Evolutionary conservation across 2,113 vertebrate genomes (phyloP).

Genomic region (Tachysurus fulvidraco): DNA sequence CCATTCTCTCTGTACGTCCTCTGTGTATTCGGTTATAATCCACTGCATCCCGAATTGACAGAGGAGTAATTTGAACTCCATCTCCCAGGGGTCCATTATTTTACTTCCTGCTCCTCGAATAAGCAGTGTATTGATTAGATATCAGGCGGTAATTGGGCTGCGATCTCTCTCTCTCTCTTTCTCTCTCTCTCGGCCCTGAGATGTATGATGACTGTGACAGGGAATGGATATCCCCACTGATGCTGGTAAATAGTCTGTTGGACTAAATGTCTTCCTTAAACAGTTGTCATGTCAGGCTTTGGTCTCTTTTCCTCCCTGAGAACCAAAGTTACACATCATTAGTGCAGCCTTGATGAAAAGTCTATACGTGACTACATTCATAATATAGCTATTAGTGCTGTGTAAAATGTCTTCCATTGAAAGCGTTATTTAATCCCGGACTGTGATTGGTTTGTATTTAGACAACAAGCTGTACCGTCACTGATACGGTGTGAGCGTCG

Average conservation of each 20-base stretch:
- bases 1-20: constrained; percentile 62
- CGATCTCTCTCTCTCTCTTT: constrained; percentile 92
- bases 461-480: neutral
- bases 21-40: constrained; percentile 81
- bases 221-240: constrained; percentile 84
- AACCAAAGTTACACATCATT: constrained; percentile 41
- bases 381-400: neutral
- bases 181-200: constrained; percentile 82
- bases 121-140: constrained; percentile 99
- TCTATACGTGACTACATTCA: neutral
- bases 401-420: neutral
- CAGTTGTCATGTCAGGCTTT: constrained; percentile 62
- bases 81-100: constrained; percentile 95
- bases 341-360: neutral
- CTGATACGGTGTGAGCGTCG: neutral
- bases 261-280: constrained; percentile 72
- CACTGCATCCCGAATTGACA: constrained; percentile 89
- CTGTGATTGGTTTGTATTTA: neutral
- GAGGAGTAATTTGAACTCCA: constrained; percentile 98
- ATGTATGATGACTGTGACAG: constrained; percentile 99
- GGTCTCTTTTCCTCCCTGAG: constrained; percentile 53
- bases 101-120: constrained; percentile 99
- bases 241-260: constrained; percentile 72
- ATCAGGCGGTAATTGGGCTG: constrained; percentile 99
- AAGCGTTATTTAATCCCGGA: neutral